Evolutionary conservation across 2,888 invertebrate species (phyloP), one percentile per base, ranked within the genome.

Genomic region (Sipha maydis): DNA sequence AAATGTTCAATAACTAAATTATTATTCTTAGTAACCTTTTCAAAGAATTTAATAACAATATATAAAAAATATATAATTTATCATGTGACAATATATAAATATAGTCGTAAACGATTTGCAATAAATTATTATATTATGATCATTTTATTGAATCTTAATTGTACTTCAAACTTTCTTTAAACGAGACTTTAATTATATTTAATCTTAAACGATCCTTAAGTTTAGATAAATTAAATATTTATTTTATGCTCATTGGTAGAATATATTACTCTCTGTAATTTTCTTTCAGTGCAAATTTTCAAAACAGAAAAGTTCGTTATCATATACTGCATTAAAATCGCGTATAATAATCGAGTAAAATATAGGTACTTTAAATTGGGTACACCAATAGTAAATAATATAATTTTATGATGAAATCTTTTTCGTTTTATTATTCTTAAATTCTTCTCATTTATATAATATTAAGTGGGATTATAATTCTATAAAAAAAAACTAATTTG

Each of bases 311-410:
- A 38, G 17, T 11, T 5, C 31, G 31, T 79, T 56, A 21, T 31
- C 14, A 38, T n/a, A 8, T n/a, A n/a, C n/a, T 2, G 4, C 38
- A 61, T 61, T 79, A 61, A 79, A 79, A 61, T 38, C n/a, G 38
- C 61, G 38, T 79, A 61, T 61, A 38, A 61, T 38, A 67, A n/a
- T 79, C 34, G 11, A 79, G n/a, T 61, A 79, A 79, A 79, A 79
- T 67, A n/a, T 48, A 48, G 1, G 48, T 48, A 14, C 1, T 71
- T 28, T 71, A 71, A 71, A 71, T 31, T 28, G 31, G 11, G 1
- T 71, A 11, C 4, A 14, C 17, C 31, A 31, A 8, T 28, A 31
- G 71, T 25, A 71, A 17, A 71, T 28, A 14, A 61, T 61, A 25
- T 61, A 11, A 19, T 61, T 25, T 61, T 14, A 9, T 8, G 28